Conservation (phyloP, 2,888 invertebrate genomes). For the Drosophila falleni region DNA sequence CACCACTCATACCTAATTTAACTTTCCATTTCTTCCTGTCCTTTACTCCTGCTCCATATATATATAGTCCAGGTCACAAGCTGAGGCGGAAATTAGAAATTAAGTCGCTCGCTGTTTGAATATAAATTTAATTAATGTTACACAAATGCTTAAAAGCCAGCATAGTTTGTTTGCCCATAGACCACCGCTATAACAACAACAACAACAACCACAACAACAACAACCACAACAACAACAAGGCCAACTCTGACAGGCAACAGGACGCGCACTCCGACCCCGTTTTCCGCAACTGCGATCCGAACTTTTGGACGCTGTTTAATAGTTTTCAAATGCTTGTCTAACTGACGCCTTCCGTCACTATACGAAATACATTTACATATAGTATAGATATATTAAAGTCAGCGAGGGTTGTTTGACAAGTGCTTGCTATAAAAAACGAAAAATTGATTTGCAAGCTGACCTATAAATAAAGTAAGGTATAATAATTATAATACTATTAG, state of each 20-base stretch:
- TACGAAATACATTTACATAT: constrained; percentile 18
- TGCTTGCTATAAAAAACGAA: constrained; percentile 3
- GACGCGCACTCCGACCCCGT: constrained; percentile 72
- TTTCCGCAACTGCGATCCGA: constrained; percentile 65
- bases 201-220: constrained; percentile 26
- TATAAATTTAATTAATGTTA: constrained; percentile 81
- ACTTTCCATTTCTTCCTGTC: constrained; percentile 4
- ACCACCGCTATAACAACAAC: constrained; percentile 54
- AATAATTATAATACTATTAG: no score
- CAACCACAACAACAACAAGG: constrained; percentile 32
- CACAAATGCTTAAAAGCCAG: constrained; percentile 80
- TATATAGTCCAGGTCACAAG: constrained; percentile 41
- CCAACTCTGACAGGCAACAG: constrained; percentile 76
- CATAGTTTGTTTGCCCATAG: constrained; percentile 76
- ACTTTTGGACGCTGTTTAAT: constrained; percentile 79
- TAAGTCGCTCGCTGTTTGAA: constrained; percentile 81
- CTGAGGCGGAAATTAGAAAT: constrained; percentile 79
- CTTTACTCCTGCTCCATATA: background rate
- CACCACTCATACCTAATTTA: constrained; percentile 51
- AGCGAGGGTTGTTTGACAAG: constrained; percentile 56
- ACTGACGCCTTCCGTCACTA: constrained; percentile 76
- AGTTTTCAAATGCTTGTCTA: constrained; percentile 79
- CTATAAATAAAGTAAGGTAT: no score
- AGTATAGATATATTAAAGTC: background rate
- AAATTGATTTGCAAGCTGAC: background rate